Conservation (phyloP, 30 jellyfish, hydroid and myxozoan genomes). For the Chrysaora quinquecirrha region DNA sequence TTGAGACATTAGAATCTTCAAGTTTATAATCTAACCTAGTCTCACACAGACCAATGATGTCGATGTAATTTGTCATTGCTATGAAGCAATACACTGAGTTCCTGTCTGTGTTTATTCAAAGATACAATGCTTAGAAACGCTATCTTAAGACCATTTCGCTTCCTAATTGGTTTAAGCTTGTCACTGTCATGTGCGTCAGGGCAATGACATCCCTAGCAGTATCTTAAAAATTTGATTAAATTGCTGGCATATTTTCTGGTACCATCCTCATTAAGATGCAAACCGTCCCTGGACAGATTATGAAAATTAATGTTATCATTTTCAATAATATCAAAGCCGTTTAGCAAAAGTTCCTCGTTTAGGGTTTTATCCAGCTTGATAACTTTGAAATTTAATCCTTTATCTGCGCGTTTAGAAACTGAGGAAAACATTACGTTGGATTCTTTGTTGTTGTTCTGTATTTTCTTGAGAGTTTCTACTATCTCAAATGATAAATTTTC, state of each 20-base stretch:
- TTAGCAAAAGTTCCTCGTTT: not conserved
- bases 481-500: conserved; percentile 2
- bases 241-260: not conserved
- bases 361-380: not conserved
- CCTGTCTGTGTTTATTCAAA: conserved; percentile 18
- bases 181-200: not conserved
- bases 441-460: conserved; percentile 5
- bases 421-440: conserved; percentile 5
- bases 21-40: conserved; percentile 1
- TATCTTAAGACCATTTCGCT: too few species aligned
- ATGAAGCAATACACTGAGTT: conserved; percentile 15
- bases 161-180: not conserved
- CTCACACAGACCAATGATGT: conserved; percentile 35
- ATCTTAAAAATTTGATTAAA: not conserved
- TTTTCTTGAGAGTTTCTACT: conserved; percentile 3
- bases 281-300: not conserved
- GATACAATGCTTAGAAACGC: conserved; percentile 5
- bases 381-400: not conserved
- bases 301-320: not conserved
- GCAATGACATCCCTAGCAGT: not conserved
- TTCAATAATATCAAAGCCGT: not conserved
- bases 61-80: conserved; percentile 15
- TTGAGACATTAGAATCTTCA: not conserved
- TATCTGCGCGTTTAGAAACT: not conserved
- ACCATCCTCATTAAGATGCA: not conserved